A percentile compares a stretch with the other conserved stretches of the same genome.
These are phyloP conservation scores for Endomychus coccineus DNA, from an alignment of 2,888 invertebrate genomes.

Conservation along the genomic window DNA sequence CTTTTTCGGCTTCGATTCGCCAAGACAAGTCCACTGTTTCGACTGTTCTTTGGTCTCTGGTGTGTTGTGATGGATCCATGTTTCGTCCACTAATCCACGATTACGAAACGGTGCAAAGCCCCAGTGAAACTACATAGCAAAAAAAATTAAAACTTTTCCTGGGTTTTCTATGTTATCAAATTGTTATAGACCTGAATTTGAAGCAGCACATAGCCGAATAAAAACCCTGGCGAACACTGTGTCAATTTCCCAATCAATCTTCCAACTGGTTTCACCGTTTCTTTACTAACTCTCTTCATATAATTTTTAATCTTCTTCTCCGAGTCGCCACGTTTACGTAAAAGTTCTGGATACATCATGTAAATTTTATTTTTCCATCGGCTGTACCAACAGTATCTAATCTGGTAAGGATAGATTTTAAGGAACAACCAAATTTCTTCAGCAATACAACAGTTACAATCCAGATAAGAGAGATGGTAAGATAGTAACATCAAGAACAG, in stretches of 20 bases:
- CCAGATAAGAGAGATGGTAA: conserved; percentile 86
- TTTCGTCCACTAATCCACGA: no score
- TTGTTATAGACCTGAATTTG: conserved; percentile 45
- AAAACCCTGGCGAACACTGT: conserved; percentile 89
- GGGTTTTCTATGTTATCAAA: no score
- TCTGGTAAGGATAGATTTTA: conserved; percentile 79
- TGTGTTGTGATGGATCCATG: no score
- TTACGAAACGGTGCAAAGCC: no score
- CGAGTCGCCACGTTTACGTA: conserved; percentile 77
- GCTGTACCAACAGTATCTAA: conserved; percentile 78
- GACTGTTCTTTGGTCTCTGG: no score
- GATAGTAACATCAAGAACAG: conserved; percentile 79
- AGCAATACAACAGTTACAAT: conserved; percentile 91
- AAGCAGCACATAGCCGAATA: conserved; percentile 79
- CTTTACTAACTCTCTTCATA: conserved; percentile 96
- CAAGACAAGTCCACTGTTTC: no score
- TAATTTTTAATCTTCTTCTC: conserved; percentile 90
- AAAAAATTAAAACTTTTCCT: no score
- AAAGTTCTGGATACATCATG: conserved; percentile 71
- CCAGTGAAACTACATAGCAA: no score
- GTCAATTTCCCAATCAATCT: conserved; percentile 93
- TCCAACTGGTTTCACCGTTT: conserved; percentile 95
- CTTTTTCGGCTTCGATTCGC: no score
- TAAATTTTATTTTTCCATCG: conserved; percentile 94
- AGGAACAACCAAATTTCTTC: conserved; percentile 93